Evolutionary conservation across 2,113 vertebrate genomes (phyloP), one percentile per base, ranked within the genome.

Genomic region (Ceratotherium simum): DNA sequence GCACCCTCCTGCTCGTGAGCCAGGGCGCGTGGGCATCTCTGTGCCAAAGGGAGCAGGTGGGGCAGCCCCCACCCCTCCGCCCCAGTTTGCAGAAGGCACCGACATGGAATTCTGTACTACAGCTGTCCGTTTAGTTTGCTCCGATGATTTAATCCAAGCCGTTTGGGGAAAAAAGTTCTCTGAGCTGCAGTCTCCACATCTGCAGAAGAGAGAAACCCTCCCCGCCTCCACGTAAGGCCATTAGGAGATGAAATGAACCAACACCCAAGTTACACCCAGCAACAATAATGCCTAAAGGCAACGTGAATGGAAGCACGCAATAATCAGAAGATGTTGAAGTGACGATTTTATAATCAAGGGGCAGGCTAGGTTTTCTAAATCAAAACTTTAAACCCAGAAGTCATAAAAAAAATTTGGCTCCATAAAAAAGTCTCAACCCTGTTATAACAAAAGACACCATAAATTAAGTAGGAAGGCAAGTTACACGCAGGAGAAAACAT

Each of bases 311-410:
- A 23, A 5, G 9, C 5, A 1, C 7, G 9, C 0, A 7, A 2
- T 2, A 5, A 0, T 1, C 1, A 0, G 58, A 3, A 31, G 18
- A 54, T 6, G 25, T 36, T 31, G 23, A 14, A 3, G 48, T 14
- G 20, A 23, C 8, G 1, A 2, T 14, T 25, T 36, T 23, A 8
- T 39, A 0, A 48, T 8, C 6, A 0, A 8, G n/a, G n/a, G 7
- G 36, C 17, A 13, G 5, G 29, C 18, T 2, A 16, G 13, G 13
- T 18, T 73, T 58, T 48, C 76, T 48, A 46, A 76, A 33, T 18
- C 8, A 33, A 73, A 69, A 5, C 48, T 31, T 51, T 8, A 42
- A 21, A 13, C n/a, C 12, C 1, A 5, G n/a, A 33, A 1, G 33
- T 36, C 46, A 25, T 11, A 5, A 29, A 16, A 16, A 33, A 3